These are phyloP conservation scores for Sicus ferrugineus DNA, from an alignment of 2,888 invertebrate genomes.

Conservation along the genomic window DNA sequence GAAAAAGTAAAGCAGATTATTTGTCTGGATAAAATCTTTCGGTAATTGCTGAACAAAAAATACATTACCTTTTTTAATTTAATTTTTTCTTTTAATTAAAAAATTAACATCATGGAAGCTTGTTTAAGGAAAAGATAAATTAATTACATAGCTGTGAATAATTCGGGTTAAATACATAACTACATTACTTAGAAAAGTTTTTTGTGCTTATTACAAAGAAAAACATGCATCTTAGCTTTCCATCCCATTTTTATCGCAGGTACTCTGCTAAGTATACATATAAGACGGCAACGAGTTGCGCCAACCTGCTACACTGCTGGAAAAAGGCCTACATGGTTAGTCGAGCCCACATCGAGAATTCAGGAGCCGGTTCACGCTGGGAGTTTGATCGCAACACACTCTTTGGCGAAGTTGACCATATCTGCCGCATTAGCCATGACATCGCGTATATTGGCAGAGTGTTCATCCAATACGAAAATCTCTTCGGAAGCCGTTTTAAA, in stretches of 20 bases:
- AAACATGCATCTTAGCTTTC: background rate
- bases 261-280: conserved; percentile 55
- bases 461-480: conserved; percentile 86
- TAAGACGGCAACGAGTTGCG: conserved; percentile 60
- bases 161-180: too few relatives aligned
- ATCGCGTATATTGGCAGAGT: conserved; percentile 81
- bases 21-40: conserved; percentile 77
- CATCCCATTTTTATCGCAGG: conserved; percentile 41
- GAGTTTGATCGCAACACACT: conserved; percentile 86
- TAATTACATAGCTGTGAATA: too few relatives aligned
- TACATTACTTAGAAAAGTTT: too few relatives aligned
- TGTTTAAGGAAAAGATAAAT: too few relatives aligned
- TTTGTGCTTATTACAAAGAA: too few relatives aligned
- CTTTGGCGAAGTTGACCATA: conserved; percentile 86
- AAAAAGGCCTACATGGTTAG: conserved; percentile 77
- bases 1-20: conserved; percentile 78
- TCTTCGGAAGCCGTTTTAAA: conserved; percentile 87
- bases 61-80: too few relatives aligned
- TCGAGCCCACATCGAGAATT: conserved; percentile 83
- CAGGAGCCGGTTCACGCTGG: conserved; percentile 88
- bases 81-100: too few relatives aligned
- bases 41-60: too few relatives aligned
- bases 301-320: conserved; percentile 61
- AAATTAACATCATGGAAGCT: too few relatives aligned
- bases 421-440: conserved; percentile 80